Evolutionary conservation across 2,888 invertebrate genomes (phyloP).

Genomic region (Idaea straminata): DNA sequence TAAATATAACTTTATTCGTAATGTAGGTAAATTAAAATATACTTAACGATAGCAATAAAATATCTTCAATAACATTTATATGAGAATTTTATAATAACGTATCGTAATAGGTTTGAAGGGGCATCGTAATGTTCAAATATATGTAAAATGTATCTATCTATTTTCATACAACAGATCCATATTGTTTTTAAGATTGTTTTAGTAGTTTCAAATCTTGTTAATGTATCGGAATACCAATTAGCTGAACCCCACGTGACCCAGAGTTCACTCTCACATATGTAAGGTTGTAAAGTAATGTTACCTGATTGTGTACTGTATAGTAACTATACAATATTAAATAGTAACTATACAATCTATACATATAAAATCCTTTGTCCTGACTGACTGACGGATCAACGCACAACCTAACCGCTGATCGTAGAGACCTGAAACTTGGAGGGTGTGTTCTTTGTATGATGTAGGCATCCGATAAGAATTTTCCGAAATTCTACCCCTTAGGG

Average conservation of each 20-base stretch:
- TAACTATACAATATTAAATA: too few relatives aligned
- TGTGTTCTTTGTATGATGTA: too few relatives aligned
- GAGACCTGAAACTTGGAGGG: too few relatives aligned
- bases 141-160: constrained; percentile 63
- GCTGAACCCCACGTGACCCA: too few relatives aligned
- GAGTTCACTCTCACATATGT: too few relatives aligned
- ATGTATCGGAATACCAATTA: background rate
- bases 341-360: too few relatives aligned
- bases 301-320: background rate
- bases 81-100: constrained; percentile 24
- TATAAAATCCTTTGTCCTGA: too few relatives aligned
- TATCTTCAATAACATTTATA: constrained; percentile 26
- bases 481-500: too few relatives aligned
- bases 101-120: constrained; percentile 38
- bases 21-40: constrained; percentile 23
- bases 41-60: constrained; percentile 25
- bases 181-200: constrained; percentile 48
- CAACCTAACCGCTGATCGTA: too few relatives aligned
- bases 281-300: background rate
- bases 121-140: constrained; percentile 54
- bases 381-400: too few relatives aligned
- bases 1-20: constrained; percentile 16
- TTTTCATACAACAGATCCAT: constrained; percentile 69
- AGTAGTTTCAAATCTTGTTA: constrained; percentile 50
- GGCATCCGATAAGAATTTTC: too few relatives aligned